Conservation (phyloP, 2,113 vertebrate species). For the Hemiprocne comata region DNA sequence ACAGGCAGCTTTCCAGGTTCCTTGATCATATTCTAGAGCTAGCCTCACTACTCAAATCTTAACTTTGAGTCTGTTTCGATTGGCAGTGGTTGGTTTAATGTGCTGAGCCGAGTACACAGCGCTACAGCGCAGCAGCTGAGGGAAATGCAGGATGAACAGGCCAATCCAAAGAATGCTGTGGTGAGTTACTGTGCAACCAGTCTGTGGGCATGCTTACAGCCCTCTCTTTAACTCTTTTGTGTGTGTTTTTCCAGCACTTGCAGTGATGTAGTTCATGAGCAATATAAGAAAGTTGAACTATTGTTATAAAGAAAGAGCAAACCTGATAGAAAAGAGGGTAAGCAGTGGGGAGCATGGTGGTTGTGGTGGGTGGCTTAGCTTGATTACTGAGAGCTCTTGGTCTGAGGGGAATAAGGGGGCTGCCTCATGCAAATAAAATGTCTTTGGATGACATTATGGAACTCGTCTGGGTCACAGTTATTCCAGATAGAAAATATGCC, state of each 20-base stretch:
- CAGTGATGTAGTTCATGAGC: neutral
- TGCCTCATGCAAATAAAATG: neutral
- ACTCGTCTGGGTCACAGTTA: neutral
- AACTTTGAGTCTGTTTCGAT: neutral
- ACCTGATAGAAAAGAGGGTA: neutral
- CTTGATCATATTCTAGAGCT: neutral
- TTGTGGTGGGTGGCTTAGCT: neutral
- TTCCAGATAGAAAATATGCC: neutral
- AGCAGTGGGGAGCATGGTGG: neutral
- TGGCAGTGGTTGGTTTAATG: constrained; percentile 89
- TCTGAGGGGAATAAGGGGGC: neutral
- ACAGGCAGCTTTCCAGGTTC: constrained; percentile 1
- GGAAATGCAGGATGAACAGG: constrained; percentile 93
- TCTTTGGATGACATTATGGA: neutral
- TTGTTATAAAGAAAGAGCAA: neutral
- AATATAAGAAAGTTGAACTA: neutral
- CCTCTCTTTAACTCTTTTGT: neutral
- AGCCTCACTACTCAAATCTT: neutral
- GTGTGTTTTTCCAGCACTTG: neutral
- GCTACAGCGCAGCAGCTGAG: constrained; percentile 88
- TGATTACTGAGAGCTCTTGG: neutral
- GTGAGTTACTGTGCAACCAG: constrained; percentile 76
- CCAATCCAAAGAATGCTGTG: constrained; percentile 94
- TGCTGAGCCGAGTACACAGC: constrained; percentile 87
- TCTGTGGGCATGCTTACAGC: neutral